Percentiles rank a stretch among this genome's conserved stretches.
Evolutionary conservation across 2,113 vertebrate species (phyloP).

Genomic region (Oncorhynchus keta): DNA sequence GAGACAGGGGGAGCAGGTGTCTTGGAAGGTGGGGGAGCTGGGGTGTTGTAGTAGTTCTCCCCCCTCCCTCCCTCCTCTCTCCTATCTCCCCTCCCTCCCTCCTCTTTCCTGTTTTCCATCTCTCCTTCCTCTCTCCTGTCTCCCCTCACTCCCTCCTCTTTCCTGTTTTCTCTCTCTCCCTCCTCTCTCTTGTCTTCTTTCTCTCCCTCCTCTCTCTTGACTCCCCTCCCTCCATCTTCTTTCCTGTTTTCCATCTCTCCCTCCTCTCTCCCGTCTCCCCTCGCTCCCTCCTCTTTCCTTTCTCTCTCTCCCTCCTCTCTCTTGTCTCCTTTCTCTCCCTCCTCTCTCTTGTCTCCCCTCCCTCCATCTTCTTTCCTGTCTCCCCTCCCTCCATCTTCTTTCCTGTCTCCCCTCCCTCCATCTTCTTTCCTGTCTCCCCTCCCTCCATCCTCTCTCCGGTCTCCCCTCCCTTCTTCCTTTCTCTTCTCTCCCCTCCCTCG

Average conservation of each 20-base stretch:
- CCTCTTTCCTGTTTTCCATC: too few relatives aligned
- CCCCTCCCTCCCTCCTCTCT: too few relatives aligned
- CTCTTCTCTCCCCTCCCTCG: not conserved
- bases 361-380: too few relatives aligned
- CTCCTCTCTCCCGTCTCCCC: not conserved
- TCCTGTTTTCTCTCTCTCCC: too few relatives aligned
- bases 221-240: too few relatives aligned
- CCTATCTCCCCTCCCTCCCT: too few relatives aligned
- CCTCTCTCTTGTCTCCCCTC: not conserved
- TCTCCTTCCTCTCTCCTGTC: too few relatives aligned
- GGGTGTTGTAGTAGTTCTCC: not conserved
- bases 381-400: too few relatives aligned
- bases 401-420: not conserved
- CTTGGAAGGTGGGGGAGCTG: not conserved
- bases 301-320: not conserved
- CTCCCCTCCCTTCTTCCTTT: not conserved
- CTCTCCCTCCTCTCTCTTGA: not conserved
- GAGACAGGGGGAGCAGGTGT: conserved; percentile 4
- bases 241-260: too few relatives aligned
- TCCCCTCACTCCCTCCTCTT: too few relatives aligned
- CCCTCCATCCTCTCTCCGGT: not conserved
- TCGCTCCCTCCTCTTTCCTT: not conserved
- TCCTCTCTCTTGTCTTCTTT: too few relatives aligned
- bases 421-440: not conserved
- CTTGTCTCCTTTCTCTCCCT: too few relatives aligned